A percentile compares a stretch with the other conserved stretches of the same genome.
Conservation (phyloP, 1,140 invertebrate genomes). For the Drosophila leontia region DNA sequence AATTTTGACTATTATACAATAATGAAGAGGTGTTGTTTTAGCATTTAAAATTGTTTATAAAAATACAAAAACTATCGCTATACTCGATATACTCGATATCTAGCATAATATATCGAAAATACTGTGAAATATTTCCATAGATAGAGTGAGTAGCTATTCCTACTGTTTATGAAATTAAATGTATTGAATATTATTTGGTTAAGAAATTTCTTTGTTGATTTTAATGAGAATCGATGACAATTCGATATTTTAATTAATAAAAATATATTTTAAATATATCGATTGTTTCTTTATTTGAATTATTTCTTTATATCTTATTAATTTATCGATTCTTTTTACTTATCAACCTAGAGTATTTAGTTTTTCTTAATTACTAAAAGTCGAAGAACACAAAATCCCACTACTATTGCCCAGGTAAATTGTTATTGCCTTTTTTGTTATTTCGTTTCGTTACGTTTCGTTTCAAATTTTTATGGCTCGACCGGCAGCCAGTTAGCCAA, state of each 20-base stretch:
- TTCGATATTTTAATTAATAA: too few species aligned
- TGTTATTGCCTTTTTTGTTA: slow-evolving; percentile 19
- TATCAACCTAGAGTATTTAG: background rate
- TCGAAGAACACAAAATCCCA: background rate
- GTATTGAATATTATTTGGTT: background rate
- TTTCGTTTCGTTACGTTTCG: slow-evolving; percentile 12
- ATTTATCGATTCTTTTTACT: background rate
- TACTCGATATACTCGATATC: background rate
- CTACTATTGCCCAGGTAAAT: slow-evolving; percentile 15
- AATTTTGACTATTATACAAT: too few species aligned
- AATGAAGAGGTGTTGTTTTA: background rate
- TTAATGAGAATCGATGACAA: background rate
- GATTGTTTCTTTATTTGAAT: background rate
- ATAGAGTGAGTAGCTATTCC: too few species aligned
- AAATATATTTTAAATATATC: background rate
- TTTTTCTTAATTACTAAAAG: background rate
- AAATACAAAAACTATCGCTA: background rate
- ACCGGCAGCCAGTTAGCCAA: slow-evolving; percentile 73
- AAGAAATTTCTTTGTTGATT: background rate
- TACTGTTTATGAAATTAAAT: too few species aligned
- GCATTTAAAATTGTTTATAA: background rate
- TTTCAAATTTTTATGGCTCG: slow-evolving; percentile 44
- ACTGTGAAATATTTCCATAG: too few species aligned
- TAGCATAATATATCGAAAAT: background rate
- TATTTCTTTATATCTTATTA: background rate